Base-by-base conservation (phyloP, 2,113 vertebrate genomes). In the Muntiacus muntjak region DNA sequence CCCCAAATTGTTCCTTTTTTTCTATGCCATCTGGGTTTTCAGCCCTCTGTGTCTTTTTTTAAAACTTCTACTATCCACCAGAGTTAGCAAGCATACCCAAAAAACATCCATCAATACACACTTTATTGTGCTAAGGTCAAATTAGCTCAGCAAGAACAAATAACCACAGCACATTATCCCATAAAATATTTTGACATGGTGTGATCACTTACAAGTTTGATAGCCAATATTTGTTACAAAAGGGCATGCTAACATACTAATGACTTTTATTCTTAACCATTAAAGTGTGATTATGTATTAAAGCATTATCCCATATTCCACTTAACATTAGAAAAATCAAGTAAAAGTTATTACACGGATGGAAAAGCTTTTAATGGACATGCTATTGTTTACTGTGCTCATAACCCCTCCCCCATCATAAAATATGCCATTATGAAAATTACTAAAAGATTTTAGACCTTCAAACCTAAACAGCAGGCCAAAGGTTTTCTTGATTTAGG, bases 131-230 rank as follows among this genome's bases (percentile, higher is more conserved):
- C 91, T 94, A 81, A 95, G 60, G 76, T 88, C 78, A 90, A 94
- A 96, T 93, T 43, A 88, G 57, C 89, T 96, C 96, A 94, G 36
- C 86, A 92, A 97, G 36, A 97, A 71, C 54, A 95, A 92, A 98
- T 71, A 97, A 92, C 84, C 57, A 76, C 40, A 91, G 36, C 67
- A 97, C 60, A 96, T 90, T 89, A 95, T 64, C 67, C 60, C 7
- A 8, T 87, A 97, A 97, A 96, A 93, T 92, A 95, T 83, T 93
- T 76, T 95, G 95, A 97, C 85, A 95, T 21, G 36, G 67, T 87
- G 7, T 93, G 92, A 92, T 96, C 96, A 94, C 71, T 91, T 91
- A 85, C 62, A 96, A 97, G 89, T 82, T 89, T 95, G 74, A 82
- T 74, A 94, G 96, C 36, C 81, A 96, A 26, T 83, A 94, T 89